phyloP scores from a whole-genome alignment of 2,888 invertebrate genomes.

The Diarsia brunnea region DNA sequence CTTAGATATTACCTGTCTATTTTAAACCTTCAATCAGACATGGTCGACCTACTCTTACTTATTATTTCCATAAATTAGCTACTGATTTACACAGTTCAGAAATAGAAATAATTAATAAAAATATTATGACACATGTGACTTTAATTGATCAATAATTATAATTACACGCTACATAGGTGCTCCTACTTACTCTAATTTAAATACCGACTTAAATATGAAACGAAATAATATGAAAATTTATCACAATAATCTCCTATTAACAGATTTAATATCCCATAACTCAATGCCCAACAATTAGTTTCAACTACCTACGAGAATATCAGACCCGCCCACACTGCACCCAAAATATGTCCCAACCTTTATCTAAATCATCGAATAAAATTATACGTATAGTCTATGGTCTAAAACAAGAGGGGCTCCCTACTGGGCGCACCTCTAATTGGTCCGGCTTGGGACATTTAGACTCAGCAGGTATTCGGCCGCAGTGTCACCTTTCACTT shows the following conservation, averaged over 20 bases:
- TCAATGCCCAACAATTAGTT: constrained; percentile 60
- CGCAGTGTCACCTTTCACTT: constrained; percentile 79
- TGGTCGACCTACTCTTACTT: background rate
- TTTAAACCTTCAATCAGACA: background rate
- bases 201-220: constrained; percentile 26
- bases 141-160: constrained; percentile 10
- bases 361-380: constrained; percentile 61
- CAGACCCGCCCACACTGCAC: constrained; percentile 57
- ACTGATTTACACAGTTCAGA: background rate
- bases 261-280: constrained; percentile 56
- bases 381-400: constrained; percentile 40
- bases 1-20: background rate
- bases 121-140: constrained; percentile 16
- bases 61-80: background rate
- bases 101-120: constrained; percentile 1
- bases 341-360: constrained; percentile 57
- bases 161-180: background rate
- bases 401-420: constrained; percentile 65
- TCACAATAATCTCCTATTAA: constrained; percentile 57
- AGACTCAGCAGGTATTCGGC: constrained; percentile 72
- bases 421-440: constrained; percentile 66
- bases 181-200: constrained; percentile 47
- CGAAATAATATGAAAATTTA: constrained; percentile 22
- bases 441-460: constrained; percentile 59
- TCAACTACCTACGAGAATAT: constrained; percentile 52